Percentiles rank a stretch among this genome's conserved stretches.
These are phyloP conservation scores for Melanerpes formicivorus DNA, from an alignment of 2,113 vertebrate genomes.

Conservation along the genomic window DNA sequence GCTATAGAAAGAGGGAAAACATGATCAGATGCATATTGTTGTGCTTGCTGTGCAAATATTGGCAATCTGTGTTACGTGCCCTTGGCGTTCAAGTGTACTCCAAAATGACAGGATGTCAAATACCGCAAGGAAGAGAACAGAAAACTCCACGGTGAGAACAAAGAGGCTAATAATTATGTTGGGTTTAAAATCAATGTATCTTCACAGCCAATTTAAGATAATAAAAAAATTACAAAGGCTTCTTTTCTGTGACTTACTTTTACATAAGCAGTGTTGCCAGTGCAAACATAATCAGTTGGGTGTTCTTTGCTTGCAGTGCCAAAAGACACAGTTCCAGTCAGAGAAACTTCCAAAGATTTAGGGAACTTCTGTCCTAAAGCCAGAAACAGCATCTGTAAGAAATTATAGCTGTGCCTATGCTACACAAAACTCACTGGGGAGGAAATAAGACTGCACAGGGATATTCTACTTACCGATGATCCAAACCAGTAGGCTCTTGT, in stretches of 20 bases:
- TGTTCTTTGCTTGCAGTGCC: constrained; percentile 72
- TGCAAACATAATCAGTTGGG: constrained; percentile 85
- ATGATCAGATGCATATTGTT: not conserved
- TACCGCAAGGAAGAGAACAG: not conserved
- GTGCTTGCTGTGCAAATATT: not conserved
- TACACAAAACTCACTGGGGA: not conserved
- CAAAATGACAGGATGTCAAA: not conserved
- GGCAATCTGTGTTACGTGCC: not conserved
- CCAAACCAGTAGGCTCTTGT: constrained; percentile 91
- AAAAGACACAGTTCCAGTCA: constrained; percentile 86
- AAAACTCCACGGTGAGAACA: not conserved
- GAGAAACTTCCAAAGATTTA: constrained; percentile 86
- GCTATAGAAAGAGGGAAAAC: constrained; percentile 72
- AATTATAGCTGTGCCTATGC: not conserved
- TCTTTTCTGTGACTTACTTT: constrained; percentile 79
- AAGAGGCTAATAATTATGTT: not conserved
- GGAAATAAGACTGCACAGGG: not conserved
- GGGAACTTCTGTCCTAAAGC: constrained; percentile 92
- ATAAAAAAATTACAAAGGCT: not conserved
- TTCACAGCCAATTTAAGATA: not conserved
- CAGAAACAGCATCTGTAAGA: constrained; percentile 11
- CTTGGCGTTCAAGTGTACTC: not conserved
- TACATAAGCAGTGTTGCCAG: constrained; percentile 86
- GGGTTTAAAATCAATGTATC: not conserved
- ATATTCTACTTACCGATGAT: constrained; percentile 78